Base-by-base conservation (phyloP, 2,888 invertebrate species). In the Disparrhopalites patrizii region DNA sequence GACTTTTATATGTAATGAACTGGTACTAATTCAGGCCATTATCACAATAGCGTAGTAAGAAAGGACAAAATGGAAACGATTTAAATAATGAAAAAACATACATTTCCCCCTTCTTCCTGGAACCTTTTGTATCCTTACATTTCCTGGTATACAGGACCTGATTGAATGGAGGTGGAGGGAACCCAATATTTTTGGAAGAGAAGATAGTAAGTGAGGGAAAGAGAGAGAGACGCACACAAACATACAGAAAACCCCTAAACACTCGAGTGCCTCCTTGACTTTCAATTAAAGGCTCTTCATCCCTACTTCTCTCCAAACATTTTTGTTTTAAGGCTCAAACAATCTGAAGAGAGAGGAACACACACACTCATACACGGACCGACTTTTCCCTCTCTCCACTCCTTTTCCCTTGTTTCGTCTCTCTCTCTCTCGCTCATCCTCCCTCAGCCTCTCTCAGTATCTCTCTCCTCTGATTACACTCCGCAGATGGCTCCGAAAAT, bases 401-500 rank as follows among this genome's bases (percentile, higher is more conserved):
- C 47, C 47, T 8, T n/a, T n/a, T n/a, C n/a, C n/a, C n/a, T n/a
- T n/a, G n/a, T n/a, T n/a, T 8, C 25, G 28, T 51, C 23, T 28
- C 8, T 28, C n/a, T n/a, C n/a, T n/a, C n/a, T n/a, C n/a, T n/a
- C n/a, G n/a, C n/a, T n/a, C n/a, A n/a, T n/a, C n/a, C n/a, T n/a
- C n/a, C n/a, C n/a, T n/a, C n/a, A n/a, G n/a, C n/a, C n/a, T n/a
- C n/a, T n/a, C n/a, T n/a, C n/a, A n/a, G n/a, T n/a, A n/a, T n/a
- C 36, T 20, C 50, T 54, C 54, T 47, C 36, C 40, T 27, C 23
- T 33, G 10, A 47, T 25, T 55, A 58, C 52, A 55, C 58, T 65
- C 58, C 54, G 65, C 54, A 65, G 60, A 65, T 65, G 58, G 43
- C 52, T 65, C 52, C 31, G 31, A 65, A 47, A 65, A 60, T 65